Percentiles rank a stretch among this genome's conserved stretches.
Conservation (phyloP, 2,113 vertebrate species). For the Psittacara wagleri region DNA sequence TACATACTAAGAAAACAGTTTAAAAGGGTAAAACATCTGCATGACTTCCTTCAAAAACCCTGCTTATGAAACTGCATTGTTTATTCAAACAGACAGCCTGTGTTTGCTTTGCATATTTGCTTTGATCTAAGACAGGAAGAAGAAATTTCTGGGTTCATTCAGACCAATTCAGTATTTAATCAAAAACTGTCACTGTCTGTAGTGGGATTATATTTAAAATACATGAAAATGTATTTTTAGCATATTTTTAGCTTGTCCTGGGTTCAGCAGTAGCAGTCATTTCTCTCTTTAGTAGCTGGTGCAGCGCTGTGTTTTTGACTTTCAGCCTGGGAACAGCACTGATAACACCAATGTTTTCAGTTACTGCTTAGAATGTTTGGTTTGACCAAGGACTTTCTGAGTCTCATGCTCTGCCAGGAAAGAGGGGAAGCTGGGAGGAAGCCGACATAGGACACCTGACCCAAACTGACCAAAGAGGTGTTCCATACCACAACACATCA, state of each 20-base stretch:
- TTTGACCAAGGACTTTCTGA: too few species aligned
- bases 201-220: neutral
- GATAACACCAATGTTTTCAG: too few species aligned
- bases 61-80: constrained; percentile 4
- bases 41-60: neutral
- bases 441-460: too few species aligned
- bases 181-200: neutral
- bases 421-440: too few species aligned
- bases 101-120: constrained; percentile 3
- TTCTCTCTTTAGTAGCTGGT: too few species aligned
- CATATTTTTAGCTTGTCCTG: neutral
- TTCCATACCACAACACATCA: too few species aligned
- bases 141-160: neutral
- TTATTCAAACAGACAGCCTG: neutral
- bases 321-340: too few species aligned
- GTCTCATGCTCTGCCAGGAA: too few species aligned
- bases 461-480: too few species aligned
- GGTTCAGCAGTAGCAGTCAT: too few species aligned
- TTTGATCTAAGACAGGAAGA: neutral
- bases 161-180: neutral
- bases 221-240: neutral
- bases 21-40: neutral
- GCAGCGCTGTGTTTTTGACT: too few species aligned
- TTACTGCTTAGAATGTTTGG: too few species aligned
- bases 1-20: neutral